phyloP scores from a whole-genome alignment of 1,140 invertebrate genomes.

The Pseudomyrmex gracilis region DNA sequence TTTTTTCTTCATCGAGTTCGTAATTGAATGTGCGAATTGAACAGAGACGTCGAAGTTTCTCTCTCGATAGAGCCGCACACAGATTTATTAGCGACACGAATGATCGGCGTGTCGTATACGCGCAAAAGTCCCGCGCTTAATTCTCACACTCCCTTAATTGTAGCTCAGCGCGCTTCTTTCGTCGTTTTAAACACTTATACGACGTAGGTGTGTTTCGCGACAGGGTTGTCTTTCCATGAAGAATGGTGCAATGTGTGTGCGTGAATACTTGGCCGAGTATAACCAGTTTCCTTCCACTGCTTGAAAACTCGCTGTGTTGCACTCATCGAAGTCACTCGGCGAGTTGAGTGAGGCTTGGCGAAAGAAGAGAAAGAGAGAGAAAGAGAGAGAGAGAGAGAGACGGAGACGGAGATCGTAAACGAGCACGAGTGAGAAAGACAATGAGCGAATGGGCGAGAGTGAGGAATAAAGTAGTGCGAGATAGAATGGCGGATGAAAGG shows the following conservation, averaged over 20 bases:
- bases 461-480: conserved; percentile 24
- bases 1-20: conserved; percentile 10
- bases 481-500: conserved; percentile 50
- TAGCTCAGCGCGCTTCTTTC: conserved; percentile 18
- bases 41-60: background rate
- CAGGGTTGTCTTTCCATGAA: conserved; percentile 36
- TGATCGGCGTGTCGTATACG: conserved; percentile 26
- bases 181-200: background rate
- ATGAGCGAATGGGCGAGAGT: background rate
- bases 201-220: conserved; percentile 8
- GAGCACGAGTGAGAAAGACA: conserved; percentile 21
- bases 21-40: conserved; percentile 10
- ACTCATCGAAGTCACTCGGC: conserved; percentile 64
- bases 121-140: conserved; percentile 35
- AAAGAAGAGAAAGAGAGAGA: conserved; percentile 22
- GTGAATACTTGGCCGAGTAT: conserved; percentile 53
- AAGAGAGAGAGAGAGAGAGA: conserved; percentile 15
- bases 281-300: conserved; percentile 67
- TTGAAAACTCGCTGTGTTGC: conserved; percentile 65
- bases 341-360: conserved; percentile 48
- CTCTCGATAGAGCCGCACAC: background rate
- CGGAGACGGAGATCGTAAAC: background rate
- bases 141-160: conserved; percentile 25
- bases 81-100: conserved; percentile 35
- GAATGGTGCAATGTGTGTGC: conserved; percentile 29